Evolutionary conservation across 2,113 vertebrate genomes (phyloP).

Genomic region (Saiga tatarica): DNA sequence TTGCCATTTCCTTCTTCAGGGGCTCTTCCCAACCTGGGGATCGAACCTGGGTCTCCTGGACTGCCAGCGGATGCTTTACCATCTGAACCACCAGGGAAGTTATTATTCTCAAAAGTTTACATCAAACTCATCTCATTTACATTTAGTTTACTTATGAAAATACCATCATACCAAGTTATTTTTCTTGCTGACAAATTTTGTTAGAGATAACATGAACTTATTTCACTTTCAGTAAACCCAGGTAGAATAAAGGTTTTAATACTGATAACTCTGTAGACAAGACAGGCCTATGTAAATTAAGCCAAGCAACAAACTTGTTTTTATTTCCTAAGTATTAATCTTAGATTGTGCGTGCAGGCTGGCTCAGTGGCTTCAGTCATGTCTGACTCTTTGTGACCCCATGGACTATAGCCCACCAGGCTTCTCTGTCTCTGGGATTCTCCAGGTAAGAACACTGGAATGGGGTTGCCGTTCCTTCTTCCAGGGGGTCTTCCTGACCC

Average conservation of each 20-base stretch:
- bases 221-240: neutral
- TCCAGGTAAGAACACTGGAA: neutral
- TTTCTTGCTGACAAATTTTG: neutral
- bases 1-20: neutral
- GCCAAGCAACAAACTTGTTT: neutral
- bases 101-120: neutral
- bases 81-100: neutral
- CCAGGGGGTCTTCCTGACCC: neutral
- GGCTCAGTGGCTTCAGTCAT: neutral
- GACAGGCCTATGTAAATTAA: neutral
- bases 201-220: neutral
- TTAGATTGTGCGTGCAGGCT: neutral
- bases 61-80: neutral
- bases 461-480: neutral
- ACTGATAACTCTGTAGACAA: neutral
- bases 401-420: neutral
- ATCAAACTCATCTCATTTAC: neutral
- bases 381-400: neutral
- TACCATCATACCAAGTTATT: neutral
- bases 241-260: neutral
- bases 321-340: neutral
- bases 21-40: rapidly evolving
- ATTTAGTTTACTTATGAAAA: neutral
- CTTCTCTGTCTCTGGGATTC: neutral
- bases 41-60: rapidly evolving